These are phyloP conservation scores for Cardiocondyla obscurior DNA, from an alignment of 1,140 invertebrate genomes.

Conservation along the genomic window DNA sequence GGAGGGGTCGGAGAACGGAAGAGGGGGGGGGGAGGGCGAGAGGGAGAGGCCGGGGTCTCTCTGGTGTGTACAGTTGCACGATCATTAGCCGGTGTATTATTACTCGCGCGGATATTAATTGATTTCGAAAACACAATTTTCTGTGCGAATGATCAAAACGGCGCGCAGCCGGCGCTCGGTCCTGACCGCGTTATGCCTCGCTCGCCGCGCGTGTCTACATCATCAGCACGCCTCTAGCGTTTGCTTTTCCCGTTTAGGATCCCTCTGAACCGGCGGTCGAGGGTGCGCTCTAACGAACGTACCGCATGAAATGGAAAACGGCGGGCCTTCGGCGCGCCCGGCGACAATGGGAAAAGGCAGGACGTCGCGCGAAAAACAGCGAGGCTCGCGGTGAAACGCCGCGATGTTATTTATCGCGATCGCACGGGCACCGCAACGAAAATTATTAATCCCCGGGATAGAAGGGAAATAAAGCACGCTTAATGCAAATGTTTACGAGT, in stretches of 20 bases:
- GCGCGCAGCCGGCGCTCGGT: constrained; percentile 14
- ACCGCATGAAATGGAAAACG: constrained; percentile 30
- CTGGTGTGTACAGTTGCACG: constrained; percentile 60
- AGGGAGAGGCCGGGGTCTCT: constrained; percentile 7
- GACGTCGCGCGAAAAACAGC: not conserved
- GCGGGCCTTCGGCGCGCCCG: not conserved
- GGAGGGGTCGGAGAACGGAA: constrained; percentile 50
- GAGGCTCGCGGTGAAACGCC: not conserved
- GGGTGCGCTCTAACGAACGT: constrained; percentile 28
- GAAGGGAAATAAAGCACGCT: not conserved
- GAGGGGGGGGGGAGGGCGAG: not conserved
- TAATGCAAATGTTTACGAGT: not conserved
- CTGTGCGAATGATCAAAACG: constrained; percentile 82
- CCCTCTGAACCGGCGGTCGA: constrained; percentile 4
- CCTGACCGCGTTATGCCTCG: constrained; percentile 36
- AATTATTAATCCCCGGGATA: constrained; percentile 2
- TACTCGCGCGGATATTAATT: constrained; percentile 82
- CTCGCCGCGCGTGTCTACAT: constrained; percentile 34
- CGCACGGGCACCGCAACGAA: not conserved
- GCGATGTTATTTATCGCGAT: constrained; percentile 13
- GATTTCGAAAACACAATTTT: constrained; percentile 84
- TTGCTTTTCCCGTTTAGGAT: constrained; percentile 42
- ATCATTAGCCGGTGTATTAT: constrained; percentile 83
- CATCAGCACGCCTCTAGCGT: constrained; percentile 53
- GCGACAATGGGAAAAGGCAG: not conserved